Evolutionary conservation across 2,888 invertebrate genomes (phyloP).

Genomic region (Hydroisotoma schaefferi): DNA sequence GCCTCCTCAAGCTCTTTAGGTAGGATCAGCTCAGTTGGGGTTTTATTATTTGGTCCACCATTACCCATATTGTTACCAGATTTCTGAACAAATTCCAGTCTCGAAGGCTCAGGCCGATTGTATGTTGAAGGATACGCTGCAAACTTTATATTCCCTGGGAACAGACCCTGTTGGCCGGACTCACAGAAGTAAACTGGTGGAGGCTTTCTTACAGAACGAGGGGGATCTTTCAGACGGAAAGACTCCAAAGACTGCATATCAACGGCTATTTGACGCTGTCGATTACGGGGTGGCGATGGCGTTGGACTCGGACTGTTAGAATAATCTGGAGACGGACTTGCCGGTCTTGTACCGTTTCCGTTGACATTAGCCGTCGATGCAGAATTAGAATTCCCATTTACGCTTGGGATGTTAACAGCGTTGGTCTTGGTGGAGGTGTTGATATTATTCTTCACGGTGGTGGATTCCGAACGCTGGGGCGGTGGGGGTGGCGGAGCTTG

Average conservation of each 20-base stretch:
- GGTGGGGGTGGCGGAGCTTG: slow-evolving; percentile 13
- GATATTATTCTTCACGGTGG: not conserved
- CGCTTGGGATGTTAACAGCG: slow-evolving; percentile 6
- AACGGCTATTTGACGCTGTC: slow-evolving; percentile 53
- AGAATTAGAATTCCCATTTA: not conserved
- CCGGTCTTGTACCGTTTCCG: no score
- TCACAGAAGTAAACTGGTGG: slow-evolving; percentile 64
- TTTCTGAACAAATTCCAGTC: slow-evolving; percentile 12
- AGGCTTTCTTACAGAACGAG: slow-evolving; percentile 62
- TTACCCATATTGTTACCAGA: not conserved
- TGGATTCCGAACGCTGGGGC: not conserved
- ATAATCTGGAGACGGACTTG: slow-evolving; percentile 59
- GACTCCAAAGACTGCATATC: slow-evolving; percentile 75
- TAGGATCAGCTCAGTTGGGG: slow-evolving; percentile 28
- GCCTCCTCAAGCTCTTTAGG: slow-evolving; percentile 40
- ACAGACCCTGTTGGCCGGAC: slow-evolving; percentile 12
- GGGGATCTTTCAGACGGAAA: slow-evolving; percentile 65
- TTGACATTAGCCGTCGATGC: not conserved
- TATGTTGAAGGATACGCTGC: slow-evolving; percentile 35
- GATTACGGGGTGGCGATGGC: slow-evolving; percentile 28
- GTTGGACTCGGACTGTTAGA: slow-evolving; percentile 52
- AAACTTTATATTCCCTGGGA: slow-evolving; percentile 14
- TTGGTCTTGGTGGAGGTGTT: not conserved
- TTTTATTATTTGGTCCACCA: slow-evolving; percentile 9
- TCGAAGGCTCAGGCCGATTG: slow-evolving; percentile 20